A percentile compares a stretch with the other conserved stretches of the same genome.
Conservation (phyloP, 2,113 vertebrate species). For the Engraulis encrasicolus region DNA sequence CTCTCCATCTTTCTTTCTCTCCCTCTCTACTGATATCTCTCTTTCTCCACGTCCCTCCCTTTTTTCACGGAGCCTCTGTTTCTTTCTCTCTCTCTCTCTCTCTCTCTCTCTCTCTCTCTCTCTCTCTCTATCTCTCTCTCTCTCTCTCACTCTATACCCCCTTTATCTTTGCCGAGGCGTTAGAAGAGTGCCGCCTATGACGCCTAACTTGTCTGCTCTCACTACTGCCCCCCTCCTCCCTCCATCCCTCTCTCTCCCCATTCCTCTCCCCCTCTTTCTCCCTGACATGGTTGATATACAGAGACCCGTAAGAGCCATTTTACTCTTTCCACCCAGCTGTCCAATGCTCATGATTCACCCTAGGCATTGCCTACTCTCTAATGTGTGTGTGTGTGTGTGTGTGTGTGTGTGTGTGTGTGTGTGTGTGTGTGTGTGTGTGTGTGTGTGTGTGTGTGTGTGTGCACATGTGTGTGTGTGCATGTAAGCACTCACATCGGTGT, state of each 20-base stretch:
- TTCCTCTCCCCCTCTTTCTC: background rate
- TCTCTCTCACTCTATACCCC: too few relatives aligned
- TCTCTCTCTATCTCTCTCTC: too few relatives aligned
- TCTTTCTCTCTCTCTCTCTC: too few relatives aligned
- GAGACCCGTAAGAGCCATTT: slow-evolving; percentile 12
- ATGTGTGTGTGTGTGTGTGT: background rate
- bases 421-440: background rate
- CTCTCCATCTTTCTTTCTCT: too few relatives aligned
- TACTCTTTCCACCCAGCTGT: background rate
- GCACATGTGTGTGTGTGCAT: background rate
- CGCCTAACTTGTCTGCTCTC: background rate
- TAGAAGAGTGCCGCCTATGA: background rate
- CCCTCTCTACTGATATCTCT: too few relatives aligned
- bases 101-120: too few relatives aligned
- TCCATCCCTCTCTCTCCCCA: too few relatives aligned
- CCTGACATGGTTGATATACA: slow-evolving; percentile 38
- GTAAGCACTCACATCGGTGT: too few relatives aligned
- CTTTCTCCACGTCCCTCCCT: too few relatives aligned
- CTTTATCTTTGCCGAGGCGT: background rate
- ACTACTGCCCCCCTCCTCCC: background rate
- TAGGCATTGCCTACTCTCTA: background rate
- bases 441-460: background rate
- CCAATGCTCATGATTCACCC: background rate
- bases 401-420: background rate
- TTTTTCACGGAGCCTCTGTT: background rate